Conservation (phyloP, 1,140 invertebrate genomes). For the Plutomurus gul region DNA sequence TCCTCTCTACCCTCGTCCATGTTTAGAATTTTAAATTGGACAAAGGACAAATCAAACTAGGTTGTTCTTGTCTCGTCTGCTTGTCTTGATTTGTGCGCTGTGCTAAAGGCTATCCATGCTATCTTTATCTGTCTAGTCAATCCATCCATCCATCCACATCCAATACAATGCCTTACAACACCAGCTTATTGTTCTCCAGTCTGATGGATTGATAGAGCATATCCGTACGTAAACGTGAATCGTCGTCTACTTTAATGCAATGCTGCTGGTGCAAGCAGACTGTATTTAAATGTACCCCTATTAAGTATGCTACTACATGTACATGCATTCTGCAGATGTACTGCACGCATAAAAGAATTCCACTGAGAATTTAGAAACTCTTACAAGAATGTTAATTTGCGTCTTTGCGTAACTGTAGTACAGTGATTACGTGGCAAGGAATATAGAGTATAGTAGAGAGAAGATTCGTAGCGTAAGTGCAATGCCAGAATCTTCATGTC, state of each 20-base stretch:
- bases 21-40: constrained; percentile 43
- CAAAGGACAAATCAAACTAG: constrained; percentile 20
- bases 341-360: not conserved
- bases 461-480: not conserved
- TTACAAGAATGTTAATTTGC: not conserved
- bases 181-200: not conserved
- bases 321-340: too few relatives aligned
- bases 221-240: too few relatives aligned
- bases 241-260: too few relatives aligned
- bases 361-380: not conserved
- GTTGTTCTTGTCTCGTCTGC: not conserved
- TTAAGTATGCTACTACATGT: not conserved
- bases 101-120: not conserved
- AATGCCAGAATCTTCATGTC: not conserved
- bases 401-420: not conserved
- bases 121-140: constrained; percentile 13
- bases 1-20: constrained; percentile 6
- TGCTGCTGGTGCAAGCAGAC: too few relatives aligned
- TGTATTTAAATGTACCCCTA: not conserved
- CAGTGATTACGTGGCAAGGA: not conserved
- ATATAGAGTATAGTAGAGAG: not conserved
- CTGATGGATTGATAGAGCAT: constrained; percentile 14
- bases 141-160: constrained; percentile 1
- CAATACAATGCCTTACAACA: not conserved
- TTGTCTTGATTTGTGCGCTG: not conserved